Conservation (phyloP, 2,113 vertebrate species). For the Oryzias javanicus region DNA sequence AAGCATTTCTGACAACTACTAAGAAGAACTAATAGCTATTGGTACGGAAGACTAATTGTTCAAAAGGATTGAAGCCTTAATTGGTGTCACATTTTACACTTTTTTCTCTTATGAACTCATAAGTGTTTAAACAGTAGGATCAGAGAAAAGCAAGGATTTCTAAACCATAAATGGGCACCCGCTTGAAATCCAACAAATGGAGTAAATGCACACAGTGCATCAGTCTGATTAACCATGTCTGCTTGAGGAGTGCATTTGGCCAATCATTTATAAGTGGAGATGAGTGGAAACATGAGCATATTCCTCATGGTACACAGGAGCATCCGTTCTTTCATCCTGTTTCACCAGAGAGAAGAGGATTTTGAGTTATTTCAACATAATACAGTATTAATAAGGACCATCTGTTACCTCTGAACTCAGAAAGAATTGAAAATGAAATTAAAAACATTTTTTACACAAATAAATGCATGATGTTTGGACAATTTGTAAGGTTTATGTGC, state of each 20-base stretch:
- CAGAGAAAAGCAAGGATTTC: too few relatives aligned
- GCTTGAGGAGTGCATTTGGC: slow-evolving; percentile 5
- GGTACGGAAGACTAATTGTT: too few relatives aligned
- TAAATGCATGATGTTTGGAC: too few relatives aligned
- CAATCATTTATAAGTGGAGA: slow-evolving; percentile 12
- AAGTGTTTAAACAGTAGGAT: too few relatives aligned
- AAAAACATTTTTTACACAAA: slow-evolving; percentile 1
- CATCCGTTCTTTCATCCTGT: slow-evolving; percentile 1
- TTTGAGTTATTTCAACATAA: slow-evolving; percentile 31
- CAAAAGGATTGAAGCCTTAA: too few relatives aligned
- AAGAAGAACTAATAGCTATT: too few relatives aligned
- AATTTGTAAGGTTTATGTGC: too few relatives aligned
- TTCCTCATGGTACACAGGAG: slow-evolving; percentile 1
- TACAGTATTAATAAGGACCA: slow-evolving; percentile 36
- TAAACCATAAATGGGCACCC: too few relatives aligned
- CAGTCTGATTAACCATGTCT: slow-evolving; percentile 7
- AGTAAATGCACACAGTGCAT: slow-evolving; percentile 7
- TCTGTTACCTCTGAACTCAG: slow-evolving; percentile 13
- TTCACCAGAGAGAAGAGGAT: slow-evolving; percentile 28
- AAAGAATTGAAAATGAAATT: background rate
- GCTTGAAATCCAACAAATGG: background rate
- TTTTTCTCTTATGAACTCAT: too few relatives aligned
- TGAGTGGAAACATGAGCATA: slow-evolving; percentile 17
- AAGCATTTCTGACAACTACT: too few relatives aligned
- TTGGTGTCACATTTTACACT: too few relatives aligned